phyloP scores from a whole-genome alignment of 1,140 invertebrate species.

The Drosophila pseudoananassae region DNA sequence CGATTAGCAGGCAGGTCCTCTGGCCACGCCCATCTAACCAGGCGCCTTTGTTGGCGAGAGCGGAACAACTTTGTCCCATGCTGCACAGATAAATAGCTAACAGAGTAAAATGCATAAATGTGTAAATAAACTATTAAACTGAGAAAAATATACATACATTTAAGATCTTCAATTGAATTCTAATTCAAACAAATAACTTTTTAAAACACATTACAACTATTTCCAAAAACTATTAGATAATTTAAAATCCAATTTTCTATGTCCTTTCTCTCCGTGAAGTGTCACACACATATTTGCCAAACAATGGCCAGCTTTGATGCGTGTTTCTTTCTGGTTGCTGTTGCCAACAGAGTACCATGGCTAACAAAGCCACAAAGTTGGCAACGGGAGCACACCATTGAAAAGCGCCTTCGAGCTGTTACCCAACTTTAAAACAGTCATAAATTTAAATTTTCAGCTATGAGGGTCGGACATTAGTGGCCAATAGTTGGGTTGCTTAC shows the following conservation, averaged over 20 bases:
- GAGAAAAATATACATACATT: neutral
- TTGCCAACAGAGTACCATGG: constrained; percentile 11
- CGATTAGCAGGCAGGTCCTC: constrained; percentile 63
- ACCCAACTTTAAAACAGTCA: constrained; percentile 50
- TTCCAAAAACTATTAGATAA: no score
- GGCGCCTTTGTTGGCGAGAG: constrained; percentile 46
- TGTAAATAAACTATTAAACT: constrained; percentile 43
- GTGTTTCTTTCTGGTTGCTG: constrained; percentile 15
- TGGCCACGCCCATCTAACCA: constrained; percentile 44
- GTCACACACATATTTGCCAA: constrained; percentile 21
- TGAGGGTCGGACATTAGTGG: constrained; percentile 42
- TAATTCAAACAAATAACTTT: neutral
- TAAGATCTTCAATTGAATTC: no score
- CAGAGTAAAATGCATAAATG: constrained; percentile 66
- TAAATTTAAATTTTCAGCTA: constrained; percentile 52
- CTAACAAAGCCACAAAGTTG: constrained; percentile 63
- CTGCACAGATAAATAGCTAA: constrained; percentile 63
- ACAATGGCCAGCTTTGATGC: constrained; percentile 60
- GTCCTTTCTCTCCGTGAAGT: neutral
- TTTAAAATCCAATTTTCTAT: no score
- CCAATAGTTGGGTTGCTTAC: constrained; percentile 22
- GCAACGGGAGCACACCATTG: constrained; percentile 16
- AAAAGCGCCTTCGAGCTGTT: constrained; percentile 37
- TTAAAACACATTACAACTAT: neutral
- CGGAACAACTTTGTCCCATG: constrained; percentile 57